Percentiles rank a stretch among this genome's conserved stretches.
These are phyloP conservation scores for Brachypodius melanocephalos DNA, from an alignment of 2,113 vertebrate species.

Conservation along the genomic window DNA sequence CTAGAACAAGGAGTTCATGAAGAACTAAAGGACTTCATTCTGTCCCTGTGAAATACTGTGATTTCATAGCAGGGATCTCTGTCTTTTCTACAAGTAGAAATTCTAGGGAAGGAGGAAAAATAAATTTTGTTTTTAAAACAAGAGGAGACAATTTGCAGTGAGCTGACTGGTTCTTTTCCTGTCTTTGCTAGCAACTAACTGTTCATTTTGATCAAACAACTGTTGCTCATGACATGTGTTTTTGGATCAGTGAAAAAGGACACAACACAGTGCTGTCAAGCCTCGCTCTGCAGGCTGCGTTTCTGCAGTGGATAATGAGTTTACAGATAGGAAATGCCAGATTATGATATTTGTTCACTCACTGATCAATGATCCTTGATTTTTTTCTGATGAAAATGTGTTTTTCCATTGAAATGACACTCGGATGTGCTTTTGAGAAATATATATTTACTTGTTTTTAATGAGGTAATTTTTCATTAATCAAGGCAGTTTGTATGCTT, in stretches of 20 bases:
- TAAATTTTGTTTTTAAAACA: not conserved
- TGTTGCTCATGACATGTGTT: not conserved
- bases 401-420: not conserved
- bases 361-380: not conserved
- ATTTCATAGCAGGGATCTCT: not conserved
- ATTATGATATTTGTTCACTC: not conserved
- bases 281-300: not conserved
- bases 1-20: fast-evolving
- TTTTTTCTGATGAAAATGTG: not conserved
- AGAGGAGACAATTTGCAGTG: not conserved
- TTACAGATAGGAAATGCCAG: not conserved
- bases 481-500: not conserved
- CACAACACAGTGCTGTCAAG: not conserved
- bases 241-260: not conserved
- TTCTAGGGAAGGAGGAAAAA: not conserved
- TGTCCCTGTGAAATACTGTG: not conserved
- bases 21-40: not conserved
- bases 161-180: not conserved
- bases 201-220: not conserved
- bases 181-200: not conserved
- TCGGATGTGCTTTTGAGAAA: not conserved
- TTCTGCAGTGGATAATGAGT: not conserved
- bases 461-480: not conserved
- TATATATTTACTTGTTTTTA: not conserved
- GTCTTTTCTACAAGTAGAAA: not conserved